These are phyloP conservation scores for Rotaria magnacalcarata DNA, from an alignment of 2,888 invertebrate species.

Conservation along the genomic window DNA sequence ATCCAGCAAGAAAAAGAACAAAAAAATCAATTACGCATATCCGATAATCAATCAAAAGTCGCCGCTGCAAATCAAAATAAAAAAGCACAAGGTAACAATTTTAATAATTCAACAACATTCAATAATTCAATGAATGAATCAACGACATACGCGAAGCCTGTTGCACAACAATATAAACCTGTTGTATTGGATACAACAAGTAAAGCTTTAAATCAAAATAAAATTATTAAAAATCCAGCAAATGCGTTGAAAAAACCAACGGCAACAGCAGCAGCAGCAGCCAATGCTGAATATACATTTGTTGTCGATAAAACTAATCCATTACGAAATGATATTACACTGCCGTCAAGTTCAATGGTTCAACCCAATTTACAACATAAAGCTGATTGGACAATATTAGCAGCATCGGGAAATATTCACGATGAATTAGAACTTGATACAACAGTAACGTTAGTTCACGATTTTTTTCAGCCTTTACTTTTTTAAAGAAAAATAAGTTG, in stretches of 20 bases:
- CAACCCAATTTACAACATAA: neutral
- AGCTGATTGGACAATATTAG: neutral
- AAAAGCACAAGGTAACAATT: neutral
- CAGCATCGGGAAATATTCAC: neutral
- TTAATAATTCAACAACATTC: constrained; percentile 3
- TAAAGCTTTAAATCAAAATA: neutral
- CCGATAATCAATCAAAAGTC: neutral
- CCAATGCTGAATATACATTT: constrained; percentile 12
- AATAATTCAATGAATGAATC: constrained; percentile 27
- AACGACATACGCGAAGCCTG: neutral
- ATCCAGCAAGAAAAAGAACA: constrained; percentile 21
- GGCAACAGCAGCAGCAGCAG: neutral
- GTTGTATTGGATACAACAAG: constrained; percentile 6
- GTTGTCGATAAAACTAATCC: neutral
- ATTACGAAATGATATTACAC: neutral
- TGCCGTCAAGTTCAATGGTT: neutral
- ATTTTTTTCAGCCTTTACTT: no score
- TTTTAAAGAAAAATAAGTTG: no score
- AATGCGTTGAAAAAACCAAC: neutral
- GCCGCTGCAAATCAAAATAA: neutral
- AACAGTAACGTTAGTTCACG: neutral
- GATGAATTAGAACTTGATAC: neutral
- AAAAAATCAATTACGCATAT: neutral
- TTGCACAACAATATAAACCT: neutral
- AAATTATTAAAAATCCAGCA: neutral